A percentile compares a stretch with the other conserved stretches of the same genome.
These are phyloP conservation scores for Beroe forskalii DNA, from an alignment of 37 sponge, comb jelly and placozoan genomes.

Conservation along the genomic window DNA sequence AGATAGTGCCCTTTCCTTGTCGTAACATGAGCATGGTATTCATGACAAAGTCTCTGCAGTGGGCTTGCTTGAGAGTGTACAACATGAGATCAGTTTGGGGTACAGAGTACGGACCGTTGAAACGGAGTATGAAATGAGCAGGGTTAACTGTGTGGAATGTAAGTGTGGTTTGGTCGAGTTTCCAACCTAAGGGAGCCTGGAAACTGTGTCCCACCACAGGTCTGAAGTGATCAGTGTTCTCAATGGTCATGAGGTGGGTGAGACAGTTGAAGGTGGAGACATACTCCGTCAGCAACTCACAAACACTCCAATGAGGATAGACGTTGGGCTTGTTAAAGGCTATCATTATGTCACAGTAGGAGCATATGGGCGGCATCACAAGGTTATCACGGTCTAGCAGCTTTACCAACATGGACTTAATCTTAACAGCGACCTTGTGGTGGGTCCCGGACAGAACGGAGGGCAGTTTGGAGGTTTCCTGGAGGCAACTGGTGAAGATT, in stretches of 20 bases:
- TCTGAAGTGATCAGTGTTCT: constrained; percentile 38
- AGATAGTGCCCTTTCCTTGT: constrained; percentile 54
- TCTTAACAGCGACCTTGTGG: neutral
- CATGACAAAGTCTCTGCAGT: constrained; percentile 39
- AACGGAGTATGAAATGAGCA: neutral
- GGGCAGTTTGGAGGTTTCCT: constrained; percentile 32
- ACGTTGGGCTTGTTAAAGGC: neutral
- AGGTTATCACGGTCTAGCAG: constrained; percentile 38
- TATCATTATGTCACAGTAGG: constrained; percentile 49
- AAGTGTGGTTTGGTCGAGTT: constrained; percentile 26
- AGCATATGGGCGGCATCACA: constrained; percentile 61
- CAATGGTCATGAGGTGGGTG: constrained; percentile 49
- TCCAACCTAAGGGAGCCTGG: constrained; percentile 29
- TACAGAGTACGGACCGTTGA: constrained; percentile 34
- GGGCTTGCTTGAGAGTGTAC: constrained; percentile 19
- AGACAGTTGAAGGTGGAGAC: constrained; percentile 57
- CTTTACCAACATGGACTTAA: constrained; percentile 9
- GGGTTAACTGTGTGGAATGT: constrained; percentile 50
- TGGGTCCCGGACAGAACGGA: constrained; percentile 11
- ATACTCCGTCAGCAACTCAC: constrained; percentile 1
- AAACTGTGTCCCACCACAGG: constrained; percentile 38
- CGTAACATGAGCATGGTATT: constrained; percentile 39
- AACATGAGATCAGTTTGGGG: constrained; percentile 50
- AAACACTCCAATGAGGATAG: constrained; percentile 50
- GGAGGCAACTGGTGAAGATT: constrained; percentile 47